phyloP scores from a whole-genome alignment of 2,113 vertebrate genomes.

The Gasterosteus nipponicus region DNA sequence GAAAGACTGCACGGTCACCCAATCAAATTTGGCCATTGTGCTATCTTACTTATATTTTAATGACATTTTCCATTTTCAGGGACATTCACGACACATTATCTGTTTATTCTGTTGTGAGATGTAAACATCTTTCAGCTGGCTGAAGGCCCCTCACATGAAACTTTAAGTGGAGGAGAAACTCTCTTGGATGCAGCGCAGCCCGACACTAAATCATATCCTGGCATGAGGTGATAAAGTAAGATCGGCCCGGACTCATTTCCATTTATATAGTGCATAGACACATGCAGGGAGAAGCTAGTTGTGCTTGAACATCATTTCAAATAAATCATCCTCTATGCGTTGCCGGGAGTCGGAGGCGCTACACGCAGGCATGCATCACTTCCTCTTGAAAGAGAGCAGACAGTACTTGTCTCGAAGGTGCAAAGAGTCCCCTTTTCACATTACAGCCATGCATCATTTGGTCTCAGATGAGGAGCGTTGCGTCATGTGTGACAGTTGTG shows the following conservation, averaged over 20 bases:
- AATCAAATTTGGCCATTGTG: neutral
- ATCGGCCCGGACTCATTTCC: constrained; percentile 74
- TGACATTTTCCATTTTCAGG: neutral
- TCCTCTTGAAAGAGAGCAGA: constrained; percentile 52
- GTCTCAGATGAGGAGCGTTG: constrained; percentile 5
- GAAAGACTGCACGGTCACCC: neutral
- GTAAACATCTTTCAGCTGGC: constrained; percentile 11
- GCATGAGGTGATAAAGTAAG: constrained; percentile 63
- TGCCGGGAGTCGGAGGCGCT: constrained; percentile 55
- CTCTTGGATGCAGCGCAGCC: constrained; percentile 43
- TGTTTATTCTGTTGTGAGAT: constrained; percentile 14
- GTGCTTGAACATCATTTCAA: constrained; percentile 67
- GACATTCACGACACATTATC: neutral
- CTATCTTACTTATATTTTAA: neutral
- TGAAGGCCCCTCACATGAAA: constrained; percentile 45
- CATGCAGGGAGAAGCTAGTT: constrained; percentile 65
- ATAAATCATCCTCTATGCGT: constrained; percentile 66
- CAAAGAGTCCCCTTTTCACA: constrained; percentile 25
- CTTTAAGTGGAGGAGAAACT: constrained; percentile 52
- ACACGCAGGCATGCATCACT: constrained; percentile 49
- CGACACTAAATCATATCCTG: constrained; percentile 69
- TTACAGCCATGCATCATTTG: constrained; percentile 9
- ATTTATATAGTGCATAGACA: constrained; percentile 75
- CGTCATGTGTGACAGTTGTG: constrained; percentile 15
- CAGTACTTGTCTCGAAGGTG: constrained; percentile 50